phyloP scores from a whole-genome alignment of 2,888 invertebrate species.

The Philonicus albiceps region DNA sequence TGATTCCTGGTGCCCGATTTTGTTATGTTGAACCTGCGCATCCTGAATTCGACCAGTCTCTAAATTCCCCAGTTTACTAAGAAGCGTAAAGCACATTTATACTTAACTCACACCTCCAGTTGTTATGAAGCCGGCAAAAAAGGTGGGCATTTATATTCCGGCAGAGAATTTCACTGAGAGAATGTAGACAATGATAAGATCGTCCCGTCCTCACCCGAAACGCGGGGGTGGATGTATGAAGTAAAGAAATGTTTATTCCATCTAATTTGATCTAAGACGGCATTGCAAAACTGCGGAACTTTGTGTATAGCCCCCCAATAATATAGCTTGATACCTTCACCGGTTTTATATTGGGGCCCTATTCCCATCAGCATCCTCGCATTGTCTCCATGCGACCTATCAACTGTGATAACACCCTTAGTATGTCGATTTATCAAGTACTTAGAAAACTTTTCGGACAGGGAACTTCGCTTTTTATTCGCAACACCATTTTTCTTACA shows the following conservation, averaged over 20 bases:
- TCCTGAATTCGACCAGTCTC: not conserved
- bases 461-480: not conserved
- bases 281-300: not conserved
- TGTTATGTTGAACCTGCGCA: not conserved
- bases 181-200: not conserved
- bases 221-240: not conserved
- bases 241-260: not conserved
- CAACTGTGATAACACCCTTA: not conserved
- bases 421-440: conserved; percentile 8
- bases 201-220: not conserved
- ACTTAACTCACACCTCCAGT: not conserved
- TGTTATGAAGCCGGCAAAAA: not conserved
- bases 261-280: not conserved
- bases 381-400: conserved; percentile 13
- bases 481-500: not conserved
- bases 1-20: not conserved
- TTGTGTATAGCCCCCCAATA: not conserved
- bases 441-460: conserved; percentile 9
- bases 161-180: not conserved
- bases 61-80: not conserved
- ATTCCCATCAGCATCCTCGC: not conserved
- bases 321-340: not conserved
- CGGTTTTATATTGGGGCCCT: not conserved
- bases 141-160: not conserved
- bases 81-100: not conserved